A percentile compares a stretch with the other conserved stretches of the same genome.
Evolutionary conservation across 2,113 vertebrate species (phyloP).

Genomic region (Strix uralensis): DNA sequence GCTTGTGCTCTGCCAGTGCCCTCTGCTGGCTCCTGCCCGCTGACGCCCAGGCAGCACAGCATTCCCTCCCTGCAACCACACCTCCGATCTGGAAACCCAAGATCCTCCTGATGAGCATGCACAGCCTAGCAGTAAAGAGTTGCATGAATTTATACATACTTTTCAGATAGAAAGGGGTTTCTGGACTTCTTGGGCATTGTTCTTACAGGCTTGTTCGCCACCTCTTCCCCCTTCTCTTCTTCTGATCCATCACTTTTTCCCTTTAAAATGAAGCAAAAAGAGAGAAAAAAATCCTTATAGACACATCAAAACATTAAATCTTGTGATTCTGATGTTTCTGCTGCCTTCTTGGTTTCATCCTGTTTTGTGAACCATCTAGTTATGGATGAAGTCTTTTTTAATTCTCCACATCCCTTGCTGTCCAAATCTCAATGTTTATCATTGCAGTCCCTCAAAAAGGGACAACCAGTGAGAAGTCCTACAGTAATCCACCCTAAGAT

Average conservation of each 20-base stretch:
- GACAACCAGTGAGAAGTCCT: neutral
- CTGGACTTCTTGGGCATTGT: slow-evolving; percentile 84
- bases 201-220: slow-evolving; percentile 22
- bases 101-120: neutral
- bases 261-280: neutral
- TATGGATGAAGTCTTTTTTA: neutral
- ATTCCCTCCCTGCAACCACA: neutral
- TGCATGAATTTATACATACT: slow-evolving; percentile 59
- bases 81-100: accelerated
- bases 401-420: neutral
- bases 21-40: neutral
- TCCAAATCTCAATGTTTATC: neutral
- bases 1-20: neutral
- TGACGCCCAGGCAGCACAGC: neutral
- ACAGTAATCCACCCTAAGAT: neutral
- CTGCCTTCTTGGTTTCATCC: neutral
- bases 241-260: slow-evolving; percentile 5
- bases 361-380: neutral
- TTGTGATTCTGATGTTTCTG: neutral
- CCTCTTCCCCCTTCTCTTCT: slow-evolving; percentile 28
- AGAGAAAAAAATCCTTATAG: neutral
- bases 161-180: slow-evolving; percentile 87
- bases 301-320: neutral
- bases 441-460: neutral
- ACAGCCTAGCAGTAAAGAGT: neutral